Percentiles rank a stretch among this genome's conserved stretches.
Conservation (phyloP, 2,113 vertebrate genomes). For the Phocoena sinus region DNA sequence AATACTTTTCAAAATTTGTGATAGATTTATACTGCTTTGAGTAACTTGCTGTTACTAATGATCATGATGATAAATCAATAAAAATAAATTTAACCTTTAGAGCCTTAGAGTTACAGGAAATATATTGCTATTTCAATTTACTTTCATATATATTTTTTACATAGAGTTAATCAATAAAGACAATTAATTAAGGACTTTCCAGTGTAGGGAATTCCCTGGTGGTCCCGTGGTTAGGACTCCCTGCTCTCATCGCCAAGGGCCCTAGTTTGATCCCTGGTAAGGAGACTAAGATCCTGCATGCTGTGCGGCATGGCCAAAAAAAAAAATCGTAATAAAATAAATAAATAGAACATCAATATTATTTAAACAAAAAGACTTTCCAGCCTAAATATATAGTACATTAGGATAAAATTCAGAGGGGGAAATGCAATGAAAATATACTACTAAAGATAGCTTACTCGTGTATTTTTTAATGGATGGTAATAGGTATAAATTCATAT, state of each 20-base stretch:
- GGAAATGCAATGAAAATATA: background rate
- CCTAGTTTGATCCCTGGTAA: background rate
- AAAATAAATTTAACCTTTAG: background rate
- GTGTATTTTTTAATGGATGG: background rate
- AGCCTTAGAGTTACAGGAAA: background rate
- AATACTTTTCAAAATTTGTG: background rate
- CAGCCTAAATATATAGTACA: background rate
- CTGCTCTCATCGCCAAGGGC: background rate
- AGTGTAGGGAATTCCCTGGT: background rate
- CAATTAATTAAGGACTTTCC: background rate
- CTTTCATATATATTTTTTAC: background rate
- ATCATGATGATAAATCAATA: background rate
- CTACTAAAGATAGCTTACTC: background rate
- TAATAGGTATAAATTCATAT: background rate
- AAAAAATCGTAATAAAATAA: background rate
- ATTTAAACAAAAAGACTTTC: background rate
- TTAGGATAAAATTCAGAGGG: background rate
- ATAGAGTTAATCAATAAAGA: constrained; percentile 9
- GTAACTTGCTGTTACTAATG: background rate
- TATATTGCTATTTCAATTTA: background rate
- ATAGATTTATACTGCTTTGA: background rate
- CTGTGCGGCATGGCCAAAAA: background rate
- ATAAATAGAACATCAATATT: background rate
- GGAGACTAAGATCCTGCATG: background rate
- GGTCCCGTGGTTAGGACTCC: background rate